Evolutionary conservation across 1,140 invertebrate genomes (phyloP).

Genomic region (Rhagoletis zephyria): DNA sequence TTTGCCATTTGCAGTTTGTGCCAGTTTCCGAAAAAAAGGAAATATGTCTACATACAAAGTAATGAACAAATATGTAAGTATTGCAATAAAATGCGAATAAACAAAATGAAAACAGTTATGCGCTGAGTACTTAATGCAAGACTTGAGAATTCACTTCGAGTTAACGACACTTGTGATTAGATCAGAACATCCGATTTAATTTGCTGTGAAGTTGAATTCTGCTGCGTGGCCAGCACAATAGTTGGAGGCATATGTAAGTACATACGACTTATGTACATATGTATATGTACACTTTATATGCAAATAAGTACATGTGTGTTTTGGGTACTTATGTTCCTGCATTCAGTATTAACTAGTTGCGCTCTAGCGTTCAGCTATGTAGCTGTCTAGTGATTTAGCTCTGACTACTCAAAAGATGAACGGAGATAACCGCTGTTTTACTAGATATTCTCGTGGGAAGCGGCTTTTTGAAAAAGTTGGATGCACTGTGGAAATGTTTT

Average conservation of each 20-base stretch:
- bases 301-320: background rate
- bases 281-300: background rate
- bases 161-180: conserved; percentile 7
- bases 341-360: conserved; percentile 39
- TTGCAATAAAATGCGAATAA: background rate
- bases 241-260: background rate
- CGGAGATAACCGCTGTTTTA: background rate
- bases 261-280: background rate
- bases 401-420: background rate
- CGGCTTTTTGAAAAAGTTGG: conserved; percentile 11
- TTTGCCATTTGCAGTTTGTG: background rate
- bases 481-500: conserved; percentile 34
- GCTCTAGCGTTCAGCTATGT: background rate
- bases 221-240: background rate
- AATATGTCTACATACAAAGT: background rate
- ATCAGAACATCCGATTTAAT: conserved; percentile 41
- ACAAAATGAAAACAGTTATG: background rate
- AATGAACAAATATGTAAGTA: background rate
- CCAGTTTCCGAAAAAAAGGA: background rate
- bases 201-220: conserved; percentile 1
- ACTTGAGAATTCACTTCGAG: background rate
- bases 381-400: background rate
- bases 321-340: background rate
- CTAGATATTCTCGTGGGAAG: conserved; percentile 11
- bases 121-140: background rate